A percentile compares a stretch with the other conserved stretches of the same genome.
Evolutionary conservation across 1,140 invertebrate genomes (phyloP).

Genomic region (Dendrolimus punctatus): DNA sequence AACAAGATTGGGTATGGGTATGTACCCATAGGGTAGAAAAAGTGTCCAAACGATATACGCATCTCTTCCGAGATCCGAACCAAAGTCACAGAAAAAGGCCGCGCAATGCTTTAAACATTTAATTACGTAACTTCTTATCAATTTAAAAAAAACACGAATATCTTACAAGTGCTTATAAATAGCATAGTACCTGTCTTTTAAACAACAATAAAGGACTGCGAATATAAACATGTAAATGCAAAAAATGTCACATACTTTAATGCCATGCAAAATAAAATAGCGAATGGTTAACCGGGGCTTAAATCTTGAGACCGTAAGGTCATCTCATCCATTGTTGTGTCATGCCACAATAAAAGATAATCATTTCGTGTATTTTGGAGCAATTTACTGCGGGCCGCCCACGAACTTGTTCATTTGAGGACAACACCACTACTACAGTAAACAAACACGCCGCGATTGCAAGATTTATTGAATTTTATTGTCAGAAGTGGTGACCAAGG

Average conservation of each 20-base stretch:
- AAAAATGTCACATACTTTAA: constrained; percentile 15
- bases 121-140: too few species aligned
- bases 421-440: constrained; percentile 11
- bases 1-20: too few species aligned
- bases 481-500: background rate
- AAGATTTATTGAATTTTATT: background rate
- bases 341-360: constrained; percentile 50
- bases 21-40: too few species aligned
- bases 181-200: too few species aligned
- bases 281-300: constrained; percentile 17
- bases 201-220: constrained; percentile 1
- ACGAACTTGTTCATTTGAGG: constrained; percentile 25
- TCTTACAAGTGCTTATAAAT: background rate
- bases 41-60: too few species aligned
- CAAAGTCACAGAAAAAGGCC: too few species aligned
- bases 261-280: constrained; percentile 29
- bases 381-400: constrained; percentile 42
- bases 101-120: too few species aligned
- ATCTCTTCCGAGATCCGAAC: too few species aligned
- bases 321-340: constrained; percentile 50
- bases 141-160: background rate
- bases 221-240: constrained; percentile 10
- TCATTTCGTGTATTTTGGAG: constrained; percentile 54
- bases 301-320: constrained; percentile 40
- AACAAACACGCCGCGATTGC: too few species aligned